Percentiles rank a stretch among this genome's conserved stretches.
These are phyloP conservation scores for Elephantulus edwardii DNA, from an alignment of 2,113 vertebrate genomes.

Conservation along the genomic window DNA sequence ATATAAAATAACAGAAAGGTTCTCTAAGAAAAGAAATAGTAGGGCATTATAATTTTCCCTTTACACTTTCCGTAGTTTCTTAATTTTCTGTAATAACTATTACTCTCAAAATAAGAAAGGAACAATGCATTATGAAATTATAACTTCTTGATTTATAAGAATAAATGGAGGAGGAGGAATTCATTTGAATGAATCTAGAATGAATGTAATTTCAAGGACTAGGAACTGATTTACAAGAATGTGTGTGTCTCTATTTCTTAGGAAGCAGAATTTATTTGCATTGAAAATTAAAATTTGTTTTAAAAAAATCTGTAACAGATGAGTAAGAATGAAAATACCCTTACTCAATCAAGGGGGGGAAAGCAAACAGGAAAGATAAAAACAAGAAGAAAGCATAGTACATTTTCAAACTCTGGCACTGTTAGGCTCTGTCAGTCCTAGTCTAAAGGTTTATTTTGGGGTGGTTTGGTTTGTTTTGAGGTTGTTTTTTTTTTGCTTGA, in stretches of 20 bases:
- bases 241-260: conserved; percentile 47
- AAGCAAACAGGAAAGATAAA: not conserved
- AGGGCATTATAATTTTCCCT: not conserved
- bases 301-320: conserved; percentile 70
- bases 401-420: conserved; percentile 62
- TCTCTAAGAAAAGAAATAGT: not conserved
- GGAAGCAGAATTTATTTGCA: conserved; percentile 71
- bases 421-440: conserved; percentile 68
- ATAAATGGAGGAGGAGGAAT: conserved; percentile 46
- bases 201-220: conserved; percentile 54
- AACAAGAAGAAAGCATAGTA: not conserved
- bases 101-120: conserved; percentile 24
- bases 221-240: conserved; percentile 67
- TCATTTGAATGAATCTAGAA: conserved; percentile 44
- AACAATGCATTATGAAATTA: conserved; percentile 18
- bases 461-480: too few species aligned
- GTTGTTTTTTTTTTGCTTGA: conserved; percentile 79
- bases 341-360: not conserved
- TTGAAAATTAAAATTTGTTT: conserved; percentile 54
- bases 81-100: not conserved
- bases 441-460: conserved; percentile 47
- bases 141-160: conserved; percentile 18
- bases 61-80: not conserved
- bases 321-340: conserved; percentile 58
- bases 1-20: not conserved